These are phyloP conservation scores for Geopemphigus sp. DNA, from an alignment of 1,140 invertebrate genomes.

Conservation along the genomic window DNA sequence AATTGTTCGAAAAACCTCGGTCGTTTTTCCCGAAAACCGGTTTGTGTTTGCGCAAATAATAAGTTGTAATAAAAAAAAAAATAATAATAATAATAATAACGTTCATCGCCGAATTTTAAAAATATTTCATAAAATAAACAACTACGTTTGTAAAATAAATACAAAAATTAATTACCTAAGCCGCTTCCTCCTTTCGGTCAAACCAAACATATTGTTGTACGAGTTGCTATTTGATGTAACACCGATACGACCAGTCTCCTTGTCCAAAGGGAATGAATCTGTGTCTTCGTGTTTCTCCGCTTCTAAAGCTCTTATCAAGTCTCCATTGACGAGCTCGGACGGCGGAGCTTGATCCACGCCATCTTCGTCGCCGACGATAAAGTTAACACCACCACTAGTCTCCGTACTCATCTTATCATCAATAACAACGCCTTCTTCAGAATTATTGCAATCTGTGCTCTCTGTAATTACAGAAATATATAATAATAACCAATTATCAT, in stretches of 20 bases:
- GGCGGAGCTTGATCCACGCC: slow-evolving; percentile 9
- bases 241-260: slow-evolving; percentile 50
- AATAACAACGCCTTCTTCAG: slow-evolving; percentile 26
- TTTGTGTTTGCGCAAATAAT: too few species aligned
- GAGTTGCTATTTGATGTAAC: slow-evolving; percentile 53
- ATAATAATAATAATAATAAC: too few species aligned
- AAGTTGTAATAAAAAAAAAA: too few species aligned
- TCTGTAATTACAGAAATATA: too few species aligned
- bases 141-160: too few species aligned
- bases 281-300: slow-evolving; percentile 56
- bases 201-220: slow-evolving; percentile 56
- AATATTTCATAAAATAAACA: too few species aligned
- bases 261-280: slow-evolving; percentile 57
- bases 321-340: slow-evolving; percentile 43
- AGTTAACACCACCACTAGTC: slow-evolving; percentile 45
- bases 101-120: too few species aligned
- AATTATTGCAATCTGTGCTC: slow-evolving; percentile 43
- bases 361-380: slow-evolving; percentile 51
- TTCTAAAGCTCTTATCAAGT: slow-evolving; percentile 51
- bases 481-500: not conserved
- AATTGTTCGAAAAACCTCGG: too few species aligned
- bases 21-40: too few species aligned
- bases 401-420: slow-evolving; percentile 43
- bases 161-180: slow-evolving; percentile 57
- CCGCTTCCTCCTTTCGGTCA: slow-evolving; percentile 59